phyloP scores from a whole-genome alignment of 2,888 invertebrate genomes.

The Pherbina coryleti region DNA sequence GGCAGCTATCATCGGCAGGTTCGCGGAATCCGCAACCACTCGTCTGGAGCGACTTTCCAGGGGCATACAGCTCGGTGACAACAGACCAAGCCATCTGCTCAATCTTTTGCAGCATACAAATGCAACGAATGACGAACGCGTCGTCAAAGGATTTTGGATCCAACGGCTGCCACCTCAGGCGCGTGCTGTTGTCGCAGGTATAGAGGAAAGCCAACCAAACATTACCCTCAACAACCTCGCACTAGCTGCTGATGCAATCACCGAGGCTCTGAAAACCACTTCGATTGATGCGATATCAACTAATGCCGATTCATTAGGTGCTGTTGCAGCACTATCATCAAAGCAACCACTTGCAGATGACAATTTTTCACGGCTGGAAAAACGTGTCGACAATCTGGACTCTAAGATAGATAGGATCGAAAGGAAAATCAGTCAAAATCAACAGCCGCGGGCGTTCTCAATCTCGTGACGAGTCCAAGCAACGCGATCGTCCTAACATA shows the following conservation, averaged over 20 bases:
- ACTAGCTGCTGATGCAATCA: background rate
- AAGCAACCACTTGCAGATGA: too few species aligned
- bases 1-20: background rate
- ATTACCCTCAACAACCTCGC: background rate
- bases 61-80: slow-evolving; percentile 8
- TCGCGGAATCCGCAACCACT: background rate
- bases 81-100: slow-evolving; percentile 5
- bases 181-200: background rate
- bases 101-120: background rate
- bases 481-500: background rate
- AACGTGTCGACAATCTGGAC: too few species aligned
- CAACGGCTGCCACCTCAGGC: background rate
- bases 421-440: background rate
- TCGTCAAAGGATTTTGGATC: background rate
- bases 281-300: background rate
- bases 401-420: too few species aligned
- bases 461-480: background rate
- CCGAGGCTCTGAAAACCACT: background rate
- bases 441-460: background rate
- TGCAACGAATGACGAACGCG: background rate
- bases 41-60: background rate
- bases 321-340: background rate
- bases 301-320: background rate
- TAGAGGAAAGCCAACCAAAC: background rate
- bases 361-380: too few species aligned